These are phyloP conservation scores for Agonum fuliginosum DNA, from an alignment of 2,888 invertebrate species.

Conservation along the genomic window DNA sequence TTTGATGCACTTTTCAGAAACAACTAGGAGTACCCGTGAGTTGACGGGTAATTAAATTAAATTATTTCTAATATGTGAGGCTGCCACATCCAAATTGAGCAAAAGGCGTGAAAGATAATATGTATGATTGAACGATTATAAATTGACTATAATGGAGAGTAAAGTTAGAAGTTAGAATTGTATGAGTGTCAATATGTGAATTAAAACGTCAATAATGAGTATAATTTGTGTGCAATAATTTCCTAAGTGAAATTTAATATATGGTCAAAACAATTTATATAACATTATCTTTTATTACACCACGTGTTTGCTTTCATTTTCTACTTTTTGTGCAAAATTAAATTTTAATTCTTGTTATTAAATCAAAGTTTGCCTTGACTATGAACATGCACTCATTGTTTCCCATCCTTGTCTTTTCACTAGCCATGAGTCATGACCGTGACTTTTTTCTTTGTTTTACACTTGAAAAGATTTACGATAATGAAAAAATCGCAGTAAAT, in stretches of 20 bases:
- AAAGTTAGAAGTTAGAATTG: too few species aligned
- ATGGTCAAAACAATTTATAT: background rate
- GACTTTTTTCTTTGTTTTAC: slow-evolving; percentile 27
- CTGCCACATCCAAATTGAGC: too few species aligned
- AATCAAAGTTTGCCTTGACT: slow-evolving; percentile 33
- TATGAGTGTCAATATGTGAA: too few species aligned
- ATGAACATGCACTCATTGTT: slow-evolving; percentile 9
- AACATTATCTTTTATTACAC: background rate
- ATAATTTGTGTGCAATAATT: background rate
- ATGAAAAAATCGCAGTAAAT: background rate
- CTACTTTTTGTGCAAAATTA: background rate
- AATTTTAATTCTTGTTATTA: slow-evolving; percentile 19
- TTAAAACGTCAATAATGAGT: background rate
- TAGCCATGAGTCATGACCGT: slow-evolving; percentile 24
- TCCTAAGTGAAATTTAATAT: background rate
- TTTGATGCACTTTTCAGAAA: too few species aligned
- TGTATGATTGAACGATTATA: too few species aligned
- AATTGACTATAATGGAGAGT: too few species aligned
- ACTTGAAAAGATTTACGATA: slow-evolving; percentile 2
- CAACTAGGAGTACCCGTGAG: too few species aligned
- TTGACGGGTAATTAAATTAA: too few species aligned
- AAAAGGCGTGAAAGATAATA: too few species aligned
- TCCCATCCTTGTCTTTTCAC: slow-evolving; percentile 23
- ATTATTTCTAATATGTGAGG: too few species aligned
- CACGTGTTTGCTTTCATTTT: background rate